These are phyloP conservation scores for Thunnus maccoyii DNA, from an alignment of 2,113 vertebrate genomes.

Conservation along the genomic window DNA sequence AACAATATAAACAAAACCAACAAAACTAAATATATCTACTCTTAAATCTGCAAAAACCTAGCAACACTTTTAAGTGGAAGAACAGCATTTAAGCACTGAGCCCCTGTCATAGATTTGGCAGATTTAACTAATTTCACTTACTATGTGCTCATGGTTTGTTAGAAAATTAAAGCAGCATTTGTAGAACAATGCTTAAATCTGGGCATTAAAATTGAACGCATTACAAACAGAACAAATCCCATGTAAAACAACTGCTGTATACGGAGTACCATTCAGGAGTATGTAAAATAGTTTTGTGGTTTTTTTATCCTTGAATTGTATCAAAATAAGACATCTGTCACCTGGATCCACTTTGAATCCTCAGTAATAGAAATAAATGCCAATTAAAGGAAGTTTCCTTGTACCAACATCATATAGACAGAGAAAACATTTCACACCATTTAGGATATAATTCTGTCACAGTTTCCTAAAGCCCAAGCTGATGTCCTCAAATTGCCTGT, in stretches of 20 bases:
- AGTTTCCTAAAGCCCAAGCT: too few relatives aligned
- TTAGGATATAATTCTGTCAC: not conserved
- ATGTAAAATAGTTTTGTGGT: not conserved
- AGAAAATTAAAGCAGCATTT: slow-evolving; percentile 1
- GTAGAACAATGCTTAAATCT: not conserved
- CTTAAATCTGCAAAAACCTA: not conserved
- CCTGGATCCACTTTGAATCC: not conserved
- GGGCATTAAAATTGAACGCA: not conserved
- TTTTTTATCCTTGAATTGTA: not conserved
- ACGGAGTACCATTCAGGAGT: not conserved
- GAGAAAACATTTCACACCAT: not conserved
- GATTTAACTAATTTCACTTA: not conserved
- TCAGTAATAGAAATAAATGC: not conserved
- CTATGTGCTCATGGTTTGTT: too few relatives aligned
- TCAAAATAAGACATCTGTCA: not conserved
- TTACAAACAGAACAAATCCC: not conserved
- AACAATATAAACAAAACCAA: not conserved
- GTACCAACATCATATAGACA: not conserved
- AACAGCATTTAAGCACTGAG: too few relatives aligned
- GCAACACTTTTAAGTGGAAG: not conserved
- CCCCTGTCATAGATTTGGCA: not conserved
- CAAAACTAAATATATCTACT: too few relatives aligned
- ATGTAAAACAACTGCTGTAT: not conserved
- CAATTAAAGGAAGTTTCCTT: not conserved
- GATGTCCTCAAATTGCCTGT: too few relatives aligned